phyloP scores from a whole-genome alignment of 2,888 invertebrate species.

The Orchesella flavescens region DNA sequence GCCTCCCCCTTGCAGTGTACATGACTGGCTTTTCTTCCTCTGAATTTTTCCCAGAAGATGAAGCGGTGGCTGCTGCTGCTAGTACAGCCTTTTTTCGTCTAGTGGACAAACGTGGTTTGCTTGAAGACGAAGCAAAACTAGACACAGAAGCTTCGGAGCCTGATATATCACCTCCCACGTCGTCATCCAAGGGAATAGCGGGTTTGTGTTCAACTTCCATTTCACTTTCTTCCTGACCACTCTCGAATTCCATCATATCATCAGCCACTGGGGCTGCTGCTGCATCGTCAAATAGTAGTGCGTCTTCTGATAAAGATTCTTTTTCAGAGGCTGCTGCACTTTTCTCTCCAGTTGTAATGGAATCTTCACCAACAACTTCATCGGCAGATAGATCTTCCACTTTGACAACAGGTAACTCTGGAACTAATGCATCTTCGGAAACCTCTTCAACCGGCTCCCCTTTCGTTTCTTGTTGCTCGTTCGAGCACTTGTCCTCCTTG shows the following conservation, averaged over 20 bases:
- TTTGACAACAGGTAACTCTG: not conserved
- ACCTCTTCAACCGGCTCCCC: not conserved
- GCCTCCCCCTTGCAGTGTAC: slow-evolving; percentile 63
- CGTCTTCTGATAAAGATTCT: not conserved
- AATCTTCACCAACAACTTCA: not conserved
- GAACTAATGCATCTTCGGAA: not conserved
- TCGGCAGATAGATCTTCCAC: not conserved
- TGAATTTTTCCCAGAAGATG: not conserved
- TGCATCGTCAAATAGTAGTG: slow-evolving; percentile 10
- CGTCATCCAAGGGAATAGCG: slow-evolving; percentile 17
- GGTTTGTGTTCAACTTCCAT: slow-evolving; percentile 46
- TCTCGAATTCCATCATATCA: slow-evolving; percentile 34
- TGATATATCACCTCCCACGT: slow-evolving; percentile 30
- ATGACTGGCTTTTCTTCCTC: slow-evolving; percentile 61
- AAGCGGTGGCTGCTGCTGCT: not conserved
- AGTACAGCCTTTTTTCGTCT: slow-evolving; percentile 5
- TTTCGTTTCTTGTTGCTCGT: not conserved
- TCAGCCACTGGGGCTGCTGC: not conserved
- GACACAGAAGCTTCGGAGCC: slow-evolving; percentile 41
- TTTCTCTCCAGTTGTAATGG: not conserved
- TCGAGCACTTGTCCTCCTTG: not conserved
- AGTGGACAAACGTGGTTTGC: slow-evolving; percentile 34
- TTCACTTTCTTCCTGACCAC: slow-evolving; percentile 41
- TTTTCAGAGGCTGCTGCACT: not conserved
- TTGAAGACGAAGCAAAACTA: slow-evolving; percentile 26